These are phyloP conservation scores for Musca domestica DNA, from an alignment of 1,140 invertebrate genomes.

Conservation along the genomic window DNA sequence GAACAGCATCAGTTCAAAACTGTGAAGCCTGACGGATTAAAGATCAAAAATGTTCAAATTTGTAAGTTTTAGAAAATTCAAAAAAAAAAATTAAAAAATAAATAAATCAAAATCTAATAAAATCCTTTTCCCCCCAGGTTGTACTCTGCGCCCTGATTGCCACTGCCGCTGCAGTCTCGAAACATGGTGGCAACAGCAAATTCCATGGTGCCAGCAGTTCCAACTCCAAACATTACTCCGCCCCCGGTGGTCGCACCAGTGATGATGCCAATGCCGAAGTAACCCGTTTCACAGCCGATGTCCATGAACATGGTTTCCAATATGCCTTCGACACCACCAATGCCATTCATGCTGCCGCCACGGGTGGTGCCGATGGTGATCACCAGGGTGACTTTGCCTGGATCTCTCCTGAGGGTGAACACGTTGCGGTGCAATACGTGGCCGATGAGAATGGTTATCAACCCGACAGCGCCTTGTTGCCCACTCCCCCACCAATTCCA, in stretches of 20 bases:
- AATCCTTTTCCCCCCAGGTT: neutral
- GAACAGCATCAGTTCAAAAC: neutral
- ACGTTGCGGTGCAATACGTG: constrained; percentile 54
- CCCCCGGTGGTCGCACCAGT: constrained; percentile 16
- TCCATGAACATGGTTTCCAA: constrained; percentile 53
- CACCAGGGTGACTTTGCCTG: constrained; percentile 39
- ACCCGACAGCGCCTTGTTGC: constrained; percentile 54
- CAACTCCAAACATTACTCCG: too few relatives aligned
- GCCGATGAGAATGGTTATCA: constrained; percentile 54
- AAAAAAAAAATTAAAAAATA: neutral
- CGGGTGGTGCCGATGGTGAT: constrained; percentile 50
- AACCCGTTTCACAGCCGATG: constrained; percentile 34
- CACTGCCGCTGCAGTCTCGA: constrained; percentile 8
- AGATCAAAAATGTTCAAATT: constrained; percentile 28
- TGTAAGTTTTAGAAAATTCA: constrained; percentile 18
- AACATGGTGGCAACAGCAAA: neutral
- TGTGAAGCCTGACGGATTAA: neutral
- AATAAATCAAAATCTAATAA: neutral
- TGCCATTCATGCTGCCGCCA: constrained; percentile 59
- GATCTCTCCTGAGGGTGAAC: constrained; percentile 44
- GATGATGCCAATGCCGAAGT: constrained; percentile 40
- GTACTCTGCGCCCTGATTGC: constrained; percentile 5
- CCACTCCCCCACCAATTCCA: constrained; percentile 60
- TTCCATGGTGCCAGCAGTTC: neutral
- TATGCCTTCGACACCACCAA: constrained; percentile 58